These are phyloP conservation scores for Dasyprocta punctata DNA, from an alignment of 2,113 vertebrate species.

Conservation along the genomic window DNA sequence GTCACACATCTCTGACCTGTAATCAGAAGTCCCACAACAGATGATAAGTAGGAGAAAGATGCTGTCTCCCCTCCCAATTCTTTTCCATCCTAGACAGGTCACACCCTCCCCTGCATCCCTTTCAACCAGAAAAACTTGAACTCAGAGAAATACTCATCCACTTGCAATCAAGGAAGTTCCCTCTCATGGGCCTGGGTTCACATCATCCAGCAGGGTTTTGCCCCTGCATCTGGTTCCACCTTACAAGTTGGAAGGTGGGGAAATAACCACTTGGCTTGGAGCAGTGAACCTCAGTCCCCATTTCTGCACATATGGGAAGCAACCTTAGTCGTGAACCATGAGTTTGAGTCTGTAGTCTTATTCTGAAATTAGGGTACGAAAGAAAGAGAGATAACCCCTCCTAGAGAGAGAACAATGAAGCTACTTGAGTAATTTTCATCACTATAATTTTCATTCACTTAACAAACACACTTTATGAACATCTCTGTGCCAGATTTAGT, in stretches of 20 bases:
- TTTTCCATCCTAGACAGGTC: neutral
- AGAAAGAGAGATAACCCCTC: neutral
- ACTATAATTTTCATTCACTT: conserved; percentile 5
- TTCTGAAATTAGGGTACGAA: neutral
- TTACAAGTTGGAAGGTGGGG: neutral
- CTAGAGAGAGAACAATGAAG: neutral
- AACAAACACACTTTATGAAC: neutral
- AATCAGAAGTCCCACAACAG: neutral
- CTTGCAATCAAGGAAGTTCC: neutral
- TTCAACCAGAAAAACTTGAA: conserved; percentile 17
- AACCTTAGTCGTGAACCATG: neutral
- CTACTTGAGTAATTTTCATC: neutral
- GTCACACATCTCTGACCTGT: neutral
- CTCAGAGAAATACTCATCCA: neutral
- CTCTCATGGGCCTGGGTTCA: neutral
- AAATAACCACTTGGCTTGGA: neutral
- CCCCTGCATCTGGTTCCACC: neutral
- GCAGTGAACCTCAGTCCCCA: neutral
- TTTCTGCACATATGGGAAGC: neutral
- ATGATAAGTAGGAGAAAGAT: neutral
- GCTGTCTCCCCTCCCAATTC: neutral
- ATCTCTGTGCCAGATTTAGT: neutral
- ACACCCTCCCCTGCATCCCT: neutral
- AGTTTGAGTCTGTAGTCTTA: neutral
- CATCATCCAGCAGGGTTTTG: neutral